Evolutionary conservation across 2,888 invertebrate species (phyloP).

Genomic region (Limenitis camilla): DNA sequence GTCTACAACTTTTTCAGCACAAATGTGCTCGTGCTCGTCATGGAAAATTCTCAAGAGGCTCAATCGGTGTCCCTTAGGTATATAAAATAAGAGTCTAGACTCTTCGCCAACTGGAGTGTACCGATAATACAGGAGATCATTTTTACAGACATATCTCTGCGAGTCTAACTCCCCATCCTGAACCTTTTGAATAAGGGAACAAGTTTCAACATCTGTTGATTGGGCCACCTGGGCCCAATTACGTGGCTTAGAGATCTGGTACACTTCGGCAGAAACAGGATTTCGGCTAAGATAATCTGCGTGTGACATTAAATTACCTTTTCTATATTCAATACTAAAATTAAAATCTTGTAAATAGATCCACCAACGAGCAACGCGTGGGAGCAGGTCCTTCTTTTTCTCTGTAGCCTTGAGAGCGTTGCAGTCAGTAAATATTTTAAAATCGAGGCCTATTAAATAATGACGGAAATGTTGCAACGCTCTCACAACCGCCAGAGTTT

Average conservation of each 20-base stretch:
- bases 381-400: constrained; percentile 30
- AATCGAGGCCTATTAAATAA: constrained; percentile 1
- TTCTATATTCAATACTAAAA: constrained; percentile 24
- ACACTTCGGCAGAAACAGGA: too few species aligned
- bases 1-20: constrained; percentile 16
- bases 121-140: too few species aligned
- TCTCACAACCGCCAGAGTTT: constrained; percentile 23
- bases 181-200: too few species aligned
- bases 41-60: constrained; percentile 30
- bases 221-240: too few species aligned
- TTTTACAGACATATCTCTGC: too few species aligned
- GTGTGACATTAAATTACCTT: constrained; percentile 27
- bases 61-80: constrained; percentile 30
- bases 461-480: constrained; percentile 20
- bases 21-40: constrained; percentile 16
- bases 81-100: constrained; percentile 21
- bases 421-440: constrained; percentile 32
- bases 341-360: constrained; percentile 27
- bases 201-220: too few species aligned
- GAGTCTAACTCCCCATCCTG: too few species aligned
- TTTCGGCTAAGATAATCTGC: constrained; percentile 24
- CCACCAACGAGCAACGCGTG: constrained; percentile 32
- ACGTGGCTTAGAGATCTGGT: too few species aligned
- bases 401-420: constrained; percentile 29
- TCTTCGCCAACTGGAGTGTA: constrained; percentile 27